Percentiles rank a stretch among this genome's conserved stretches.
phyloP scores from a whole-genome alignment of 2,888 invertebrate species.

The Cryptocephalus moraei region DNA sequence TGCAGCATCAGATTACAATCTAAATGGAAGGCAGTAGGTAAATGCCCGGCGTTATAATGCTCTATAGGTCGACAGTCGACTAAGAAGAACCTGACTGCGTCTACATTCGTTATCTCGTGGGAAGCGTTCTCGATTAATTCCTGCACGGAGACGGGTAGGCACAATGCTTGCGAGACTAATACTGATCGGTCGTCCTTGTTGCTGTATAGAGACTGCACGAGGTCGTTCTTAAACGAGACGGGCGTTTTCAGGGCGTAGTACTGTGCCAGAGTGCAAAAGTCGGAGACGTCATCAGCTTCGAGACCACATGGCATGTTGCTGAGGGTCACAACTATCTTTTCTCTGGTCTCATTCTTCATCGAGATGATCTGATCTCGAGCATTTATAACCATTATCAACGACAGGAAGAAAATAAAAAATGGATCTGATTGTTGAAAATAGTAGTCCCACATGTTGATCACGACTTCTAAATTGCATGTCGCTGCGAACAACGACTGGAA shows the following conservation, averaged over 20 bases:
- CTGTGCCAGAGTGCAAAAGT: slow-evolving; percentile 94
- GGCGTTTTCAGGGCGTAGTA: slow-evolving; percentile 93
- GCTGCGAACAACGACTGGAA: slow-evolving; percentile 84
- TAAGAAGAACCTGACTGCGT: slow-evolving; percentile 74
- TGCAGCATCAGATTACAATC: slow-evolving; percentile 96
- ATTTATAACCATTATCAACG: slow-evolving; percentile 91
- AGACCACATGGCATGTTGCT: slow-evolving; percentile 74
- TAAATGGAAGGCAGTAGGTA: slow-evolving; percentile 94
- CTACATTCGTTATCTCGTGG: slow-evolving; percentile 50
- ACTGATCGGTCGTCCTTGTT: slow-evolving; percentile 20
- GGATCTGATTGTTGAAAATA: slow-evolving; percentile 95
- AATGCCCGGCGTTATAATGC: slow-evolving; percentile 93
- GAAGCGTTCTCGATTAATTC: slow-evolving; percentile 76
- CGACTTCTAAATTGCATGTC: slow-evolving; percentile 75
- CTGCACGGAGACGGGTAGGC: slow-evolving; percentile 90
- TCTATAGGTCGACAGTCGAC: slow-evolving; percentile 96
- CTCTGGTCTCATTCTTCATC: slow-evolving; percentile 62
- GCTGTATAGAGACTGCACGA: slow-evolving; percentile 51
- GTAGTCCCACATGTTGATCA: slow-evolving; percentile 91
- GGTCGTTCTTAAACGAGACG: slow-evolving; percentile 79
- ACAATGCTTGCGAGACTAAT: slow-evolving; percentile 71
- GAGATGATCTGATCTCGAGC: slow-evolving; percentile 76
- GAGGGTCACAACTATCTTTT: slow-evolving; percentile 57
- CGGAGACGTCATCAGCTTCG: slow-evolving; percentile 89
- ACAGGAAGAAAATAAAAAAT: slow-evolving; percentile 90